Evolutionary conservation across 2,888 invertebrate genomes (phyloP), one percentile per base, ranked within the genome.

Genomic region (Leptothorax acervorum): DNA sequence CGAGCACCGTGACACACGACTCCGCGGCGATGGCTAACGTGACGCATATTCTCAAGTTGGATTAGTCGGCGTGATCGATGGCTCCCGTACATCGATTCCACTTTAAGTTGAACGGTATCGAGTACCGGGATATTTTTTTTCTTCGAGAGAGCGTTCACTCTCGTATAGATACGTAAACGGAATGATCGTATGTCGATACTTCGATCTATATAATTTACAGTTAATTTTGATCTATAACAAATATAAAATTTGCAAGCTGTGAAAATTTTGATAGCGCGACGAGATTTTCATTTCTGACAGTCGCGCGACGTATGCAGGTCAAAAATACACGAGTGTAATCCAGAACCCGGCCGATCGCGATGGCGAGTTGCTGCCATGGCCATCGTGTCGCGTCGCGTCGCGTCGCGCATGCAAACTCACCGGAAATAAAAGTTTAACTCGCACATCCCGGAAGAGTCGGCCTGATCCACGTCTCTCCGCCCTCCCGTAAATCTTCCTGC

Each of bases 371-470:
- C 28, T 28, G 23, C 42, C 18, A 23, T 23, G 23, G 23, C 23
- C 23, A 23, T 23, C n/a, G n/a, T n/a, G 3, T 53, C 73, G 60
- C n/a, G 66, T 63, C 65, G 66, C 42, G 84, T 86, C 60, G 79
- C 71, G 79, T 84, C 89, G 87, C 60, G 70, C 81, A 73, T 79
- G 82, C 73, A 81, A 82, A 83, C 75, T 82, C 85, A 83, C 78
- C 86, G 87, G 81, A 79, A 89, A 83, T 85, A 86, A 82, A 85
- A 86, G 87, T 87, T 89, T 89, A 89, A 89, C 88, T 84, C 75
- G 75, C 71, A 62, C 62, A 76, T 84, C 75, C 84, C 62, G 74
- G 63, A 76, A 51, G 70, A 76, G 82, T 78, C 51, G 82, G 68
- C 70, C 70, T 87, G 89, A 89, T 89, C 89, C 79, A 87, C 83